Base-by-base conservation (phyloP, 2,888 invertebrate species). In the Orthonevra nobilis region DNA sequence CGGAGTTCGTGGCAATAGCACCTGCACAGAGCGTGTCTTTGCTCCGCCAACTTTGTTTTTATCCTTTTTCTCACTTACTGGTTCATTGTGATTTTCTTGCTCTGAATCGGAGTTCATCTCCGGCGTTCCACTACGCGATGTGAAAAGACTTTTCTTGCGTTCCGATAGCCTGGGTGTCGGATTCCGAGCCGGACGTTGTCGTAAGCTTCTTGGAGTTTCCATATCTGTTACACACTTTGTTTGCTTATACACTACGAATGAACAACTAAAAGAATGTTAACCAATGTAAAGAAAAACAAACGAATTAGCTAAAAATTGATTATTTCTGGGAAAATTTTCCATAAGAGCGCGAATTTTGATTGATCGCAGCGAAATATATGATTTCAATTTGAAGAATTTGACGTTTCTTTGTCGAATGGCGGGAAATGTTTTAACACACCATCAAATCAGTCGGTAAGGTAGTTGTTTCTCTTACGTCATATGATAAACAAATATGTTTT, bases 81-180 rank as follows among this genome's bases (percentile, higher is more conserved):
- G 84, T 23, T 81, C 72, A 28, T 87, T 74, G 0, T 86, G 88
- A 12, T 84, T 83, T 9, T 79, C 82, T 6, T 83, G 81, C 15
- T 84, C 84, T 1, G 84, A 82, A 17, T 81, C 74, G 0, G 63
- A 58, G 5, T 52, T 54, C 1, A 23, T n/a, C 0, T 34, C 48
- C 7, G 30, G 9, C 2, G 15, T 14, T 9, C 56, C 10, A 10
- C 6, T 28, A 3, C 30, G 44, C 3, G 72, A 17, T 2, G 44
- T 40, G 83, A 94, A 93, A 81, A 93, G 88, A 81, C 91, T 91
- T 81, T 93, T 91, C 83, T 93, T 92, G 20, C 93, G 90, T 81
- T 92, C 92, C 0, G 91, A 90, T 86, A 92, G 89, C 83, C 91
- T 91, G 1, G 92, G 91, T 1, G 93, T 92, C 10, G 86, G 85